Base-by-base conservation (phyloP, 2,888 invertebrate genomes). In the Dicycla oo region DNA sequence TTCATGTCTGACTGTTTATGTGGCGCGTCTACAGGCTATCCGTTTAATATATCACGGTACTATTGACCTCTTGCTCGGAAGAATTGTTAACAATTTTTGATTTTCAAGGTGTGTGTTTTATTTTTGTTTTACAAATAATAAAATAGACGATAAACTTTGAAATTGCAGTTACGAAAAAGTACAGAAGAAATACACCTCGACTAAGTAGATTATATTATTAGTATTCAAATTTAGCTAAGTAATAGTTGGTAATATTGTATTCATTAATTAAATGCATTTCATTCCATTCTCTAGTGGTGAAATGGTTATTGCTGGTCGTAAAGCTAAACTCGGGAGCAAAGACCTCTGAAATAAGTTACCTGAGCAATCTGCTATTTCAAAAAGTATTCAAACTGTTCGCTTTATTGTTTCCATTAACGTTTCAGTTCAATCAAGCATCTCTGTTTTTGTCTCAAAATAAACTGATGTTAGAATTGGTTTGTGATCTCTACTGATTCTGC, bases 231-330 rank as follows among this genome's bases (percentile, higher is more conserved):
- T n/a, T 8, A 51, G 11, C 15, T 34, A 26, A 30, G 13, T 26
- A 45, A 38, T 30, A 58, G 26, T 23, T 49, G 3, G 18, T 54
- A 58, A 30, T 60, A 74, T 51, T 73, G 40, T 58, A 69, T 65
- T 45, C 3, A 51, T 61, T 65, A 65, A 43, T 47, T 20, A 57
- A 64, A 79, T 53, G 60, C 45, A 65, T 69, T 68, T 68, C 49
- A 67, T 57, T 82, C 30, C 30, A 47, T 51, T 69, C 64, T 34
- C 66, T 67, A 34, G 68, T 77, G 73, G 34, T 45, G 53, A 54
- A 75, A 78, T 67, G 49, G 68, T 69, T 75, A 78, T 61, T 67
- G 63, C 57, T 60, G 43, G 60, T 61, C 61, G 47, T 74, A 70
- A 78, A 69, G 58, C 40, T 75, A 15, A 67, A 56, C 34, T 54